Base-by-base conservation (phyloP, 2,113 vertebrate species). In the Austrofundulus limnaeus region DNA sequence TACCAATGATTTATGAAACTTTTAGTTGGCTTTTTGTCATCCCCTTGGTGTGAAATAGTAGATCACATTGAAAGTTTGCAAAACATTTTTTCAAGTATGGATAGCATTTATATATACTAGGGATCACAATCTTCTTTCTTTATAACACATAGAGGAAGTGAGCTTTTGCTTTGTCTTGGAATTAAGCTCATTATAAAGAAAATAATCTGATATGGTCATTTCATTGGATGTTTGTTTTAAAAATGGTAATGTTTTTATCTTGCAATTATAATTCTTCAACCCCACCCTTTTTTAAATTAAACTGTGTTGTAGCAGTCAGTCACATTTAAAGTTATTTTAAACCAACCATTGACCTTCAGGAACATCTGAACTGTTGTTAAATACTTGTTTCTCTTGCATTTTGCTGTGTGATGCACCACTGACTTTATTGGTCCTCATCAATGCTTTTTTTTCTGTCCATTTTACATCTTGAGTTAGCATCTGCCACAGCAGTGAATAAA, bases 201-300 rank as follows among this genome's bases (percentile, higher is more conserved):
- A 66, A 71, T 66, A n/a, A 34, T 14, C 46, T 61, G 21, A 46
- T 69, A 38, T 59, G 38, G 58, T 61, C 59, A 59, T 55, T 57
- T 31, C 72, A 66, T 69, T 60, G 57, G 52, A 53, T 15, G n/a
- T 37, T 58, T 47, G 0, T 28, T 19, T 19, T 19, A 43, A 60
- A 63, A 46, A 20, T 63, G 16, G 42, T 64, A 20, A 50, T 56
- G 37, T 7, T 39, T 5, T 64, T 19, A 48, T 58, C n/a, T 21
- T 61, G 34, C 19, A 47, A 2, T 20, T 42, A 12, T 49, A 13
- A 24, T 15, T 19, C 6, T 8, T 70, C 17, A 59, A 57, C 12
- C 17, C 17, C 48, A 20, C 6, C 62, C 47, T 41, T 41, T 24
- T 25, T 13, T 0, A 14, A 0, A 24, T 54, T 38, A 4, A 14